Evolutionary conservation across 2,888 invertebrate species (phyloP).

Genomic region (Drosophila neonasuta): DNA sequence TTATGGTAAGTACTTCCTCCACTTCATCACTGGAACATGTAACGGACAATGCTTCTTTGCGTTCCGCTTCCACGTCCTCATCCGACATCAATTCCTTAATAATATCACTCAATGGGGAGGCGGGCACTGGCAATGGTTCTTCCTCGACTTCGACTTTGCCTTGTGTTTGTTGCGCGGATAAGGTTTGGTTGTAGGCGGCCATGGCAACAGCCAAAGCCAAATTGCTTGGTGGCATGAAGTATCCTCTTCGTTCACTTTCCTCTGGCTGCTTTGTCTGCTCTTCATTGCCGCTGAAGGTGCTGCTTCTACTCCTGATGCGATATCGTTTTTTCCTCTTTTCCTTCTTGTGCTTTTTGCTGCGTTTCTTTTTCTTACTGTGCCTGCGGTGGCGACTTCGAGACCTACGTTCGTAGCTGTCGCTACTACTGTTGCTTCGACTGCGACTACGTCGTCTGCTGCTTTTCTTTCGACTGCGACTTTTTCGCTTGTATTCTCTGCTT

Average conservation of each 20-base stretch:
- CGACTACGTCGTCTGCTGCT: constrained; percentile 4
- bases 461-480: constrained; percentile 25
- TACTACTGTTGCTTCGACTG: constrained; percentile 22
- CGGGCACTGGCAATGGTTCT: background rate
- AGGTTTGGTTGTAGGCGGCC: constrained; percentile 60
- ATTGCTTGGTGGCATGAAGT: constrained; percentile 37
- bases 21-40: constrained; percentile 43
- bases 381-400: constrained; percentile 25
- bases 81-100: constrained; percentile 61
- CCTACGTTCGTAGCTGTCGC: constrained; percentile 28
- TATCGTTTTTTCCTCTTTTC: constrained; percentile 24
- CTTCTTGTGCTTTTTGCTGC: constrained; percentile 39
- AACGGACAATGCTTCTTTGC: constrained; percentile 24
- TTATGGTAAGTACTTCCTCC: constrained; percentile 60
- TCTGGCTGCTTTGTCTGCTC: background rate
- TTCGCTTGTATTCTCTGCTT: background rate
- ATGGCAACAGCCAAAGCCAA: constrained; percentile 57
- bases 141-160: background rate
- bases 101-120: constrained; percentile 50
- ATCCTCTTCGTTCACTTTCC: background rate
- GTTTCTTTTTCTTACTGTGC: constrained; percentile 11
- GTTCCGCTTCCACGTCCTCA: constrained; percentile 29
- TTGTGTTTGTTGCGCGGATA: constrained; percentile 23
- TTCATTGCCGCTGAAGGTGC: constrained; percentile 15
- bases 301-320: constrained; percentile 5